Conservation (phyloP, 2,797 vertebrate genomes). For the Tapera naevia region DNA sequence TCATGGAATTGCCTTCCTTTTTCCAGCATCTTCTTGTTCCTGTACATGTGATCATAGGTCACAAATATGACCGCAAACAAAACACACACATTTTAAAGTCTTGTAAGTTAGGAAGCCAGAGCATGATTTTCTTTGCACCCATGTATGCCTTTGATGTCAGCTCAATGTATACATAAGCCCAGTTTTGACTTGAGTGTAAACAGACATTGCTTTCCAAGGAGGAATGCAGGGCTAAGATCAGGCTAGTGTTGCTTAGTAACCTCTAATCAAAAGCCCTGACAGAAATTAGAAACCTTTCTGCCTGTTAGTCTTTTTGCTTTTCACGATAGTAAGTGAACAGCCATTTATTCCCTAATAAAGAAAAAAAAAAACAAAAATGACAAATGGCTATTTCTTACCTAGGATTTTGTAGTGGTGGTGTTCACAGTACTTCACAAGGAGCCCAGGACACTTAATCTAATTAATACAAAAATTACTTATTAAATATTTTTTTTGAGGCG, state of each 20-base stretch:
- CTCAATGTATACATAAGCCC: background rate
- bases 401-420: background rate
- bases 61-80: background rate
- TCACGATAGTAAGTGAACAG: background rate
- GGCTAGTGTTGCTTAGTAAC: conserved; percentile 22
- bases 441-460: background rate
- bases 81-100: background rate
- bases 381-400: background rate
- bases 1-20: background rate
- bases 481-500: background rate
- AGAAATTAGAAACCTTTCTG: background rate
- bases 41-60: background rate
- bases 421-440: background rate
- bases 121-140: background rate
- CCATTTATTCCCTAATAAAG: background rate
- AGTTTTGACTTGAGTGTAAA: background rate
- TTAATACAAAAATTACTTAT: background rate
- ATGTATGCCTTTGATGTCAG: conserved; percentile 8
- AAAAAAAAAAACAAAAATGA: background rate
- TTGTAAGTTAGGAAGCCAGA: background rate
- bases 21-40: background rate
- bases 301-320: background rate
- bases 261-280: background rate
- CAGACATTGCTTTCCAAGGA: conserved; percentile 3
- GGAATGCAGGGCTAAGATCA: background rate